phyloP scores from a whole-genome alignment of 2,888 invertebrate genomes.

The Caenorhabditis sp. region DNA sequence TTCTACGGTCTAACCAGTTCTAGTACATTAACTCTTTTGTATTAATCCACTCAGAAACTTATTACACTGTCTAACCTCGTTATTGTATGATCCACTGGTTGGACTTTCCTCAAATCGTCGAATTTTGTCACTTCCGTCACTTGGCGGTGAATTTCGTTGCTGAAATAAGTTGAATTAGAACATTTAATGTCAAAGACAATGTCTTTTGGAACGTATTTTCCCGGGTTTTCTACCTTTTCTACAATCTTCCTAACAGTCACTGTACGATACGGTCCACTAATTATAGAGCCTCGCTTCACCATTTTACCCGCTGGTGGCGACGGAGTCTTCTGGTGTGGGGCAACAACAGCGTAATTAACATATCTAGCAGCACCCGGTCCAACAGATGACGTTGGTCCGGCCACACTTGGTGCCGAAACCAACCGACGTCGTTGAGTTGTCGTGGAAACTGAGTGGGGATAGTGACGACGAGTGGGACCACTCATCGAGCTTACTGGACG shows the following conservation, averaged over 20 bases:
- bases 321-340: constrained; percentile 15
- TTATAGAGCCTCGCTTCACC: neutral
- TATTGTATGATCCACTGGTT: constrained; percentile 32
- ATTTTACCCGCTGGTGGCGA: constrained; percentile 26
- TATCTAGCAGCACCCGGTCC: too few relatives aligned
- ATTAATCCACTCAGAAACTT: too few relatives aligned
- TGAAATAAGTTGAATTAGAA: constrained; percentile 23
- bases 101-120: constrained; percentile 55
- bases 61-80: too few relatives aligned
- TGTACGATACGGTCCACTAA: constrained; percentile 17
- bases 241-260: constrained; percentile 12
- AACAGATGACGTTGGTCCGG: constrained; percentile 12
- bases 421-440: neutral
- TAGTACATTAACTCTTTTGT: too few relatives aligned
- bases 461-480: neutral
- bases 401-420: constrained; percentile 15
- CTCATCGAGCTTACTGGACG: neutral
- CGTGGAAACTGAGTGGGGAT: neutral
- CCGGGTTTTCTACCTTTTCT: constrained; percentile 5
- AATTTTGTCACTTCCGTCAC: constrained; percentile 42
- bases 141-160: constrained; percentile 42
- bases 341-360: constrained; percentile 11
- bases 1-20: too few relatives aligned
- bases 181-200: too few relatives aligned
- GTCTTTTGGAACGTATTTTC: too few relatives aligned